Base-by-base conservation (phyloP, 2,113 vertebrate genomes). In the Sorex fumeus region DNA sequence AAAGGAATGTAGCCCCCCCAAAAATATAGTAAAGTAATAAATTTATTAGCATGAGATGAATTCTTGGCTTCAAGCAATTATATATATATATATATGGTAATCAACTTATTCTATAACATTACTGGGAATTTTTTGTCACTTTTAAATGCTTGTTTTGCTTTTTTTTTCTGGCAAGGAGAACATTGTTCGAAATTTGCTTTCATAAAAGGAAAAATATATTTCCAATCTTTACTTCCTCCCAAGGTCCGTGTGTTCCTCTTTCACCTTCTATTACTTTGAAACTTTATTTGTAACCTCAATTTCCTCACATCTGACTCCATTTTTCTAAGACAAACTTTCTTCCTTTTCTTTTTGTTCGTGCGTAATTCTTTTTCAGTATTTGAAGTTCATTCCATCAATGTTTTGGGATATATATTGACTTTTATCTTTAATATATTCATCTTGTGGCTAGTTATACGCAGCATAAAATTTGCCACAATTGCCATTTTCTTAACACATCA, bases 141-240 rank as follows among this genome's bases (percentile, higher is more conserved):
- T 91, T 83, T n/a, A 93, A 93, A 75, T 25, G 23, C 50, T 84
- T n/a, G n/a, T n/a, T n/a, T 82, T 88, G 47, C 70, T 93, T 96
- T 94, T 93, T 90, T 87, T 70, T 70, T 27, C 74, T 88, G 43
- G 70, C 66, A 94, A 90, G 62, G 50, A 88, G 85, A 93, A 91
- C 71, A 62, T 86, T 40, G 70, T 93, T 64, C 84, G 82, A 91
- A 95, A 64, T 40, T 94, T 36, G 75, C 32, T 43, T 18, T 93
- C 81, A 92, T 74, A 66, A 91, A 92, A 94, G 77, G n/a, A 79
- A 92, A 94, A 88, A 66, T 27, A 23, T 50, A n/a, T 85, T 88
- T 95, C 57, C 92, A 93, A 90, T 93, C 57, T 69, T 95, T 87
- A 79, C 62, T 90, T 81, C 43, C 78, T 82, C 28, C 79, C 88